Evolutionary conservation across 2,797 vertebrate genomes (phyloP), one percentile per base, ranked within the genome.

Genomic region (Tinamus major): DNA sequence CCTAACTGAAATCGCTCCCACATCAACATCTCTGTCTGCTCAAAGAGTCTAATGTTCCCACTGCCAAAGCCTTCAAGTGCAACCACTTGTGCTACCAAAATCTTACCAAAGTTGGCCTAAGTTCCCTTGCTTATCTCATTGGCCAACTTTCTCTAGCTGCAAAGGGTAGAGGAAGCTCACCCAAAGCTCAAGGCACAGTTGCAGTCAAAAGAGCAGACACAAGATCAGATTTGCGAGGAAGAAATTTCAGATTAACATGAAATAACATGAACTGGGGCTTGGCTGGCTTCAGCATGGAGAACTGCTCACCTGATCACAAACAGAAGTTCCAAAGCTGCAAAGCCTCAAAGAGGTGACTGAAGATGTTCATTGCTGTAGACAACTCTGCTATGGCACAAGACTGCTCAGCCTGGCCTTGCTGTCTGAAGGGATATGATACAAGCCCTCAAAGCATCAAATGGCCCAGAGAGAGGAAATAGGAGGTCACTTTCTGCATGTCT

Each of bases 241-340:
- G 5, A 51, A 58, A 29, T 15, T 65, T 39, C 0, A 1, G 51
- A 33, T 15, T 2, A 13, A 24, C 0, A 0, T 17, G 41, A 56
- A 58, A 63, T 56, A 64, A 29, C 29, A 59, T 27, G 61, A 56
- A 33, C 74, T 21, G 42, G 12, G 24, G 15, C 15, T 14, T 4
- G 0, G 1, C 49, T 48, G 77, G 31, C 13, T 61, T 53, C 48
- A 80, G 27, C 44, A 35, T 19, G 24, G n/a, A 69, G 67, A n/a
- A 49, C 49, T 74, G 44, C 51, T 61, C 37, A 5, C 12, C 24
- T 9, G 20, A 41, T 55, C 56, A 42, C 33, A 14, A n/a, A 7
- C 1, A 2, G 23, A 21, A 0, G 1, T 71, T 35, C 27, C 35
- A 49, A 59, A 37, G 10, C 56, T 68, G n/a, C 39, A 37, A 16